phyloP scores from a whole-genome alignment of 30 jellyfish, hydroid and myxozoan genomes.

The Catostylus mosaicus region DNA sequence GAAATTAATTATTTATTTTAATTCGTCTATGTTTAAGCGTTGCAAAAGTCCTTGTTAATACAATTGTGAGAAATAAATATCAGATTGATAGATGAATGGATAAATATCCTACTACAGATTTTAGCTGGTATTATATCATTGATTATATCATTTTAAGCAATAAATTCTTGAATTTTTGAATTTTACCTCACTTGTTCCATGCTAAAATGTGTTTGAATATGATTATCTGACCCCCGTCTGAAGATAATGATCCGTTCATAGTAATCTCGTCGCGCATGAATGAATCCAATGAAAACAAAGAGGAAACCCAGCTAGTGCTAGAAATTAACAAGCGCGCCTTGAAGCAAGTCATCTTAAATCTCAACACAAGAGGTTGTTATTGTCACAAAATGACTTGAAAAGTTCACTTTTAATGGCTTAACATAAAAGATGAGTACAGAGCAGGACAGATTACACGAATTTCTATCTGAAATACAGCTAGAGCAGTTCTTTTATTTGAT shows the following conservation, averaged over 20 bases:
- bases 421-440: conserved; percentile 49
- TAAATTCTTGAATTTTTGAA: too few relatives aligned
- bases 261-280: conserved; percentile 50
- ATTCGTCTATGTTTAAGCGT: too few relatives aligned
- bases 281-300: conserved; percentile 61
- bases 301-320: conserved; percentile 16
- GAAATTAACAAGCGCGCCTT: conserved; percentile 19
- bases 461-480: conserved; percentile 81
- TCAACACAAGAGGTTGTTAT: background rate
- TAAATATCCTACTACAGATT: too few relatives aligned
- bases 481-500: conserved; percentile 74
- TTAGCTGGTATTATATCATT: too few relatives aligned
- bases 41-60: too few relatives aligned
- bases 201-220: too few relatives aligned
- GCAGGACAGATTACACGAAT: conserved; percentile 68
- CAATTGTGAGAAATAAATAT: too few relatives aligned
- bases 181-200: too few relatives aligned
- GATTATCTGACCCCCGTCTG: conserved; percentile 21
- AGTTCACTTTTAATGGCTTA: background rate
- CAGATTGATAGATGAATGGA: too few relatives aligned
- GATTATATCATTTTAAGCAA: too few relatives aligned
- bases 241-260: background rate
- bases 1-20: too few relatives aligned
- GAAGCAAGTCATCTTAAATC: background rate
- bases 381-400: background rate